A percentile compares a stretch with the other conserved stretches of the same genome.
These are phyloP conservation scores for Tupaia chinensis DNA, from an alignment of 2,113 vertebrate genomes.

Conservation along the genomic window DNA sequence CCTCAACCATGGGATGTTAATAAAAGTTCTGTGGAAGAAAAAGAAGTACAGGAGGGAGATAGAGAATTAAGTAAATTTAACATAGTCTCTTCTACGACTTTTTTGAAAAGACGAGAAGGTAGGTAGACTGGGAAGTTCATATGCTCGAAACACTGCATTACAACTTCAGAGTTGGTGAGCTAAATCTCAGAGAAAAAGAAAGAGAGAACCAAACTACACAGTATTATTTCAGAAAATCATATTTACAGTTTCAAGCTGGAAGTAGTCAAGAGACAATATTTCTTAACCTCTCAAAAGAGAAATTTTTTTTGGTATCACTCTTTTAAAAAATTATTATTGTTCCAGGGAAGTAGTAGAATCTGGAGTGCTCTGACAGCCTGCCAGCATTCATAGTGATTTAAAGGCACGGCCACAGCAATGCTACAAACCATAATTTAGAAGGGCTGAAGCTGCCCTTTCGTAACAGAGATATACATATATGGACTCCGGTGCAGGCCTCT, in stretches of 20 bases:
- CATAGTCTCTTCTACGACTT: neutral
- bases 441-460: constrained; percentile 45
- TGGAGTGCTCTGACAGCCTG: neutral
- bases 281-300: neutral
- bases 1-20: neutral
- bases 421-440: constrained; percentile 64
- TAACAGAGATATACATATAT: constrained; percentile 68
- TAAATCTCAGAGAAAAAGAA: neutral
- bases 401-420: neutral
- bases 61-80: constrained; percentile 34
- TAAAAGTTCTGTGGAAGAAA: neutral
- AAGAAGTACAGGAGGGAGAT: neutral
- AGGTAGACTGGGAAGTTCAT: neutral
- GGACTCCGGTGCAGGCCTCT: constrained; percentile 42
- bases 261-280: neutral
- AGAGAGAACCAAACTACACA: constrained; percentile 15
- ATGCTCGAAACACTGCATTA: neutral
- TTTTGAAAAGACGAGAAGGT: neutral
- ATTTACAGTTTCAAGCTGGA: constrained; percentile 15
- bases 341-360: constrained; percentile 50
- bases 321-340: constrained; percentile 59
- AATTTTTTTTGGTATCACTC: neutral
- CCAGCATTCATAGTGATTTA: constrained; percentile 67
- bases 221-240: constrained; percentile 18
- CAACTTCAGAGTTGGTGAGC: constrained; percentile 4